phyloP scores from a whole-genome alignment of 2,888 invertebrate species.

The Pseudolycoriella hygida region DNA sequence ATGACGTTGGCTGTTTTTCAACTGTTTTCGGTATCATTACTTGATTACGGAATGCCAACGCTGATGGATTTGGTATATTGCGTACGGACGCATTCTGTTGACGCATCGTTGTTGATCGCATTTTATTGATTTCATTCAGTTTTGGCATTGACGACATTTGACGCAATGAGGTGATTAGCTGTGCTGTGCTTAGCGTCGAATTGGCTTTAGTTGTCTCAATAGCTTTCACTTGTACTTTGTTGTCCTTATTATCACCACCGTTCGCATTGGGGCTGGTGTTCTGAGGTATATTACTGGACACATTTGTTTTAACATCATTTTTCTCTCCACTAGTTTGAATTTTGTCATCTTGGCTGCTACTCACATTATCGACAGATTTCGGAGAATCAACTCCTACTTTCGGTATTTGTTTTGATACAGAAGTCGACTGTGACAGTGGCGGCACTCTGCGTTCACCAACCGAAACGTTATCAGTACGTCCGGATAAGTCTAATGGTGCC shows the following conservation, averaged over 20 bases:
- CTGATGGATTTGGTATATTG: constrained; percentile 44
- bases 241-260: neutral
- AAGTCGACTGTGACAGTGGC: too few species aligned
- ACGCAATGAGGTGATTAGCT: constrained; percentile 11
- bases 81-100: constrained; percentile 39
- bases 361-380: too few species aligned
- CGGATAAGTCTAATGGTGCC: constrained; percentile 36
- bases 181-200: neutral
- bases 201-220: too few species aligned
- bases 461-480: constrained; percentile 8
- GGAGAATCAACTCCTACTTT: too few species aligned
- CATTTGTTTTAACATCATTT: neutral
- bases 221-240: too few species aligned
- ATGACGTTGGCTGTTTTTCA: constrained; percentile 2
- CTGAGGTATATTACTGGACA: neutral
- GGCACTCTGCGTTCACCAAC: too few species aligned
- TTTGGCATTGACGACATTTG: constrained; percentile 19
- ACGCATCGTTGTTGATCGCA: constrained; percentile 19
- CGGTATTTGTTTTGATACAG: constrained; percentile 9
- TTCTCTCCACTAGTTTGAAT: neutral
- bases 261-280: neutral
- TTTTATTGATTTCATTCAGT: constrained; percentile 30
- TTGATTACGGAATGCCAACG: constrained; percentile 36
- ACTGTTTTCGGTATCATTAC: constrained; percentile 14
- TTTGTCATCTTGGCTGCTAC: neutral